These are phyloP conservation scores for Acanthurus leucopareius DNA, from an alignment of 2,797 vertebrate species.

Conservation along the genomic window DNA sequence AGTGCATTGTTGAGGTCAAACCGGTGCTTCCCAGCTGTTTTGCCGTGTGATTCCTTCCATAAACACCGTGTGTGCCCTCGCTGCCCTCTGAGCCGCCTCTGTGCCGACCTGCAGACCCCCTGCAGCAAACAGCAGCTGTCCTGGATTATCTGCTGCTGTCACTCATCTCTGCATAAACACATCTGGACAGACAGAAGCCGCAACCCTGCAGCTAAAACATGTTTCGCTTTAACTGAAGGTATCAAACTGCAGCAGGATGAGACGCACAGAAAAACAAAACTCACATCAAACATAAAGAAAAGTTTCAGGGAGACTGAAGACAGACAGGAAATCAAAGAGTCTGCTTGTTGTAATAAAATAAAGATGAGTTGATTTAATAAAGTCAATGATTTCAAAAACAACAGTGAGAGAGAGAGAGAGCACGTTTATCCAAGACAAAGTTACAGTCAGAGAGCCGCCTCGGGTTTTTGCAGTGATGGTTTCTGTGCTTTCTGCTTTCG, in stretches of 20 bases:
- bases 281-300: neutral
- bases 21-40: too few species aligned
- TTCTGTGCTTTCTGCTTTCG: too few species aligned
- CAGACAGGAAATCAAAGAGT: neutral
- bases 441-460: neutral
- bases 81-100: too few species aligned
- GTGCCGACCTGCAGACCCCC: neutral
- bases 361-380: neutral
- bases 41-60: too few species aligned
- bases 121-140: constrained; percentile 11
- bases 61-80: too few species aligned
- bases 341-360: neutral
- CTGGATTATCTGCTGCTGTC: constrained; percentile 17
- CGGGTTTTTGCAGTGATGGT: too few species aligned
- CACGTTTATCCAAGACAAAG: neutral
- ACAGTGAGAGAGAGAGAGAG: neutral
- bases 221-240: neutral
- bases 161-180: constrained; percentile 13
- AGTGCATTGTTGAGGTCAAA: too few species aligned
- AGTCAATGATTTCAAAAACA: neutral
- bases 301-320: neutral
- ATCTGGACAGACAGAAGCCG: neutral
- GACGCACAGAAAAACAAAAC: neutral
- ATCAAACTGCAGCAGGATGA: neutral
- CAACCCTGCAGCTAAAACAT: neutral